Conservation (phyloP, 2,888 invertebrate species). For the Stenodema calcarata region DNA sequence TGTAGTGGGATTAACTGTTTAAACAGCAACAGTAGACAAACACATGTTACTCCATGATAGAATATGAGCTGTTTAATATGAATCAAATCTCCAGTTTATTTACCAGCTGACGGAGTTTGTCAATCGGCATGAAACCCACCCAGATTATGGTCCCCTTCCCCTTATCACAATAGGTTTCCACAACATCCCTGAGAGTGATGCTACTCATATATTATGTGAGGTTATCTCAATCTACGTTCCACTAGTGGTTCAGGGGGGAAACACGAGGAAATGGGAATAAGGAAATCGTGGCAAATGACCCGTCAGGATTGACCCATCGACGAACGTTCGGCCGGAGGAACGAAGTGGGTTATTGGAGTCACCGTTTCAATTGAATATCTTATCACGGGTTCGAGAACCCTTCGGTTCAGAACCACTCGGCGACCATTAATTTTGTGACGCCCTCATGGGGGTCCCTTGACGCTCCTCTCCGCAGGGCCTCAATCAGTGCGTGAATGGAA, state of each 20-base stretch:
- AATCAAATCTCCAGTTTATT: no score
- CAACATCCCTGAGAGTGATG: no score
- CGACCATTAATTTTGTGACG: constrained; percentile 39
- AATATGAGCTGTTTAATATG: no score
- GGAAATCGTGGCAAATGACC: background rate
- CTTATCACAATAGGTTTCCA: no score
- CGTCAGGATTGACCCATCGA: background rate
- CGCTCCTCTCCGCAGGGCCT: background rate
- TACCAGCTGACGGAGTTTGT: no score
- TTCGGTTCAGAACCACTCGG: background rate
- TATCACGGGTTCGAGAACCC: background rate
- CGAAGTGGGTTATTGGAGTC: background rate
- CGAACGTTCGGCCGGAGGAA: background rate
- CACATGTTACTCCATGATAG: no score
- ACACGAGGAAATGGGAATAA: background rate
- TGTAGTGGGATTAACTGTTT: no score
- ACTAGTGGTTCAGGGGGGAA: no score
- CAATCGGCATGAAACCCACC: no score
- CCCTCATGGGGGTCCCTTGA: constrained; percentile 39
- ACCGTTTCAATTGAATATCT: constrained; percentile 29
- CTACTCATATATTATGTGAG: background rate
- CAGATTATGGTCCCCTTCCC: no score
- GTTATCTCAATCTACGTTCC: background rate
- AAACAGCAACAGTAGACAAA: no score
- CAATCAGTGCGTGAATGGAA: background rate